Base-by-base conservation (phyloP, 2,797 vertebrate species). In the Momotus momota region DNA sequence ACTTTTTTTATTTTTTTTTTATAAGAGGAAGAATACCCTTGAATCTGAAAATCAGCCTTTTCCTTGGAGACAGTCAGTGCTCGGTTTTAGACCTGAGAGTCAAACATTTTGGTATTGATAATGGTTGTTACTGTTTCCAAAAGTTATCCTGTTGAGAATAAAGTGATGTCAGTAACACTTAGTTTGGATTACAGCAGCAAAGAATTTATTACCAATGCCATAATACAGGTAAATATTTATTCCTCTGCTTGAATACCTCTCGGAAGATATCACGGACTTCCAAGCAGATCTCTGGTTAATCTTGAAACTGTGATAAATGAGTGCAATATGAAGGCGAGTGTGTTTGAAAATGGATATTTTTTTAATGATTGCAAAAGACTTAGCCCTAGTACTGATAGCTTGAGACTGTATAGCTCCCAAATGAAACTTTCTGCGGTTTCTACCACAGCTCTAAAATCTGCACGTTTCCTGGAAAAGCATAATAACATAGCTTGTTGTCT, bases 281-380 rank as follows among this genome's bases (percentile, higher is more conserved):
- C 10, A 31, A 51, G 4, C 5, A 46, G 27, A 20, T 29, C 12
- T 1, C 45, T 85, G 45, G 5, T 57, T 65, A 38, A 57, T 70
- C 25, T 57, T 51, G 18, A 78, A 49, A 17, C 10, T 45, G 13
- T 71, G 33, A 23, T 19, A 66, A 66, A n/a, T 18, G 2, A 49
- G 4, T 13, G 22, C 3, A 38, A 9, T 2, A 4, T 14, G 14
- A 80, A 51, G 8, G 20, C 41, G 8, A 64, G 4, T 0, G 0
- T 43, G 25, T 41, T 73, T 26, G 7, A 51, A 89, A 88, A 40
- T 6, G 2, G 3, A 2, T 15, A 16, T 18, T 46, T 61, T 51
- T 6, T 18, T 45, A 90, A 38, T 16, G 0, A 35, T 35, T 40
- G 19, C 15, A 2, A 64, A 48, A 43, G 14, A 8, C 6, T 25